phyloP scores from a whole-genome alignment of 2,888 invertebrate genomes.

The Deroplatys truncata region DNA sequence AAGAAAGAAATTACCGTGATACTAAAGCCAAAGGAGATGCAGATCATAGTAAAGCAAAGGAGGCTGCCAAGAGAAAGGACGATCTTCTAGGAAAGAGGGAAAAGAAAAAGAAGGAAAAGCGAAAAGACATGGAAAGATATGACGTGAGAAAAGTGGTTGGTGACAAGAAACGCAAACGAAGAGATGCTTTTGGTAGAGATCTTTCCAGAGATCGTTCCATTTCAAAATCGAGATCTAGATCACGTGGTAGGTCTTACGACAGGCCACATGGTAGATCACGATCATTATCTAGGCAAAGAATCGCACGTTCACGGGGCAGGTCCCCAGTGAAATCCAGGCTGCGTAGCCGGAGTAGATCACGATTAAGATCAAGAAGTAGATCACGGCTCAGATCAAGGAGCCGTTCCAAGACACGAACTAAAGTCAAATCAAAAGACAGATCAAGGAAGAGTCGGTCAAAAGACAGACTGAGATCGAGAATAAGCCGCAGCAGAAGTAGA shows the following conservation, averaged over 20 bases:
- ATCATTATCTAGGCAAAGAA: constrained; percentile 37
- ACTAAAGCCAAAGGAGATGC: constrained; percentile 49
- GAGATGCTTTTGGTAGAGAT: constrained; percentile 77
- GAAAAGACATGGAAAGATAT: constrained; percentile 77
- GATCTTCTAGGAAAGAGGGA: constrained; percentile 30
- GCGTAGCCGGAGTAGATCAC: constrained; percentile 34
- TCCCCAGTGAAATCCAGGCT: constrained; percentile 39
- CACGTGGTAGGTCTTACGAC: constrained; percentile 40
- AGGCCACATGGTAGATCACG: constrained; percentile 38
- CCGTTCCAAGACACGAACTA: constrained; percentile 34
- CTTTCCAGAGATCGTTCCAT: constrained; percentile 48
- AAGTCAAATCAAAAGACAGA: constrained; percentile 32
- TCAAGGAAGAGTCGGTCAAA: constrained; percentile 25
- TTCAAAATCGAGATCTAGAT: constrained; percentile 38
- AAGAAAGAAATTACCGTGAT: constrained; percentile 69
- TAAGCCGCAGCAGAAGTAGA: constrained; percentile 37
- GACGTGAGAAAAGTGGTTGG: constrained; percentile 75
- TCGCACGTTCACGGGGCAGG: constrained; percentile 31
- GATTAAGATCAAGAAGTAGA: constrained; percentile 42
- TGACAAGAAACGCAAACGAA: constrained; percentile 57
- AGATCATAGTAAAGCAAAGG: constrained; percentile 42
- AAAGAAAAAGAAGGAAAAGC: constrained; percentile 54
- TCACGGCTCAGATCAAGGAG: constrained; percentile 42
- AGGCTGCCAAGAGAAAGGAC: constrained; percentile 41
- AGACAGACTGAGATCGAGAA: constrained; percentile 18